Conservation (phyloP, 2,797 vertebrate genomes). For the Lithobates pipiens region DNA sequence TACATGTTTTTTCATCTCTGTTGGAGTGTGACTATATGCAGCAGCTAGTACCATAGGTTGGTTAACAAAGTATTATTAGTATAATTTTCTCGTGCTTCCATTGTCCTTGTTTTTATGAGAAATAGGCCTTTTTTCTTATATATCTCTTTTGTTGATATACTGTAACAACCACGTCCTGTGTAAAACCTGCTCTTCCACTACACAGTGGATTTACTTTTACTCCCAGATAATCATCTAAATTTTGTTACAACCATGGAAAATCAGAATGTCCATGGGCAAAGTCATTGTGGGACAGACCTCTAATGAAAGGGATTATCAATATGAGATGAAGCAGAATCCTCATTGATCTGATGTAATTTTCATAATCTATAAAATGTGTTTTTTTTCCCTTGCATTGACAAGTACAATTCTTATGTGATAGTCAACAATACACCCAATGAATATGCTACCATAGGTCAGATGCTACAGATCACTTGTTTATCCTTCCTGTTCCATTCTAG, state of each 20-base stretch:
- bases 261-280: conserved; percentile 18
- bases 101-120: no score
- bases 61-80: no score
- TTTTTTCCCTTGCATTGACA: background rate
- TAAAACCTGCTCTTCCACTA: background rate
- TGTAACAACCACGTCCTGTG: background rate
- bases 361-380: background rate
- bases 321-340: background rate
- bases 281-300: background rate
- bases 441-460: no score
- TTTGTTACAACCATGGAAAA: conserved; percentile 22
- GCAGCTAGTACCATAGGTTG: no score
- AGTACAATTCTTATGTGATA: background rate
- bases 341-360: conserved; percentile 17
- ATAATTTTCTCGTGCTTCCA: no score
- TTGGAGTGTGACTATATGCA: no score
- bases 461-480: no score
- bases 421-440: background rate
- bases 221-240: conserved; percentile 28
- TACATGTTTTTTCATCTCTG: no score
- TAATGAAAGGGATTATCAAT: conserved; percentile 42
- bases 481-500: no score
- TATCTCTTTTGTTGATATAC: no score
- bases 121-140: no score
- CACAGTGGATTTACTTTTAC: conserved; percentile 13